These are phyloP conservation scores for Lycodopsis pacificus DNA, from an alignment of 2,797 vertebrate species.

Conservation along the genomic window DNA sequence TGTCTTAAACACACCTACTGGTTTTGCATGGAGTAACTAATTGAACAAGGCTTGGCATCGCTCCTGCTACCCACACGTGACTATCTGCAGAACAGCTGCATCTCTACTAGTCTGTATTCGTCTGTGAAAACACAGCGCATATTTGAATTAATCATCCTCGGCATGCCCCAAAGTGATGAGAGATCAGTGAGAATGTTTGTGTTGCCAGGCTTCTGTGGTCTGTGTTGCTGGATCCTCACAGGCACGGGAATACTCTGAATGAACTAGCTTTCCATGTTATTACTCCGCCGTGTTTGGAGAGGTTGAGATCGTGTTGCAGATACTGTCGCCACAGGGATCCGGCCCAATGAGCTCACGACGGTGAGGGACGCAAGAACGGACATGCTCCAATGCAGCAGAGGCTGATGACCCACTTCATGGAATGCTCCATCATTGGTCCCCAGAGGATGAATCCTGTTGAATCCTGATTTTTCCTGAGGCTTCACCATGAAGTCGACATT, in stretches of 20 bases:
- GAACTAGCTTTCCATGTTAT: background rate
- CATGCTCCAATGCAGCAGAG: constrained; percentile 30
- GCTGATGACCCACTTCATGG: background rate
- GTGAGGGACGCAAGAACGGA: constrained; percentile 8
- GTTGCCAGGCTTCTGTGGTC: constrained; percentile 37
- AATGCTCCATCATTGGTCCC: background rate
- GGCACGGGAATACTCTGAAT: background rate
- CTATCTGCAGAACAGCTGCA: constrained; percentile 25
- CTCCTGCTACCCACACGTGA: constrained; percentile 16
- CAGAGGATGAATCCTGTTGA: background rate
- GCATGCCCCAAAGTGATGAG: constrained; percentile 47
- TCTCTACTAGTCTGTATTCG: constrained; percentile 61
- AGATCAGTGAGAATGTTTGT: constrained; percentile 34
- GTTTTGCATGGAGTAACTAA: constrained; percentile 10
- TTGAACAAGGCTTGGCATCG: constrained; percentile 13
- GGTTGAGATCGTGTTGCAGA: constrained; percentile 17
- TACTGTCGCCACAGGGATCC: constrained; percentile 33
- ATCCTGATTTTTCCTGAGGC: background rate
- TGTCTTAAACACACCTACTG: background rate
- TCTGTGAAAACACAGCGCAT: constrained; percentile 51
- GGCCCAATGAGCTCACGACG: constrained; percentile 10
- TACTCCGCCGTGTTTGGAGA: constrained; percentile 2
- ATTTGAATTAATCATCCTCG: constrained; percentile 35
- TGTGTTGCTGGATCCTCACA: constrained; percentile 27
- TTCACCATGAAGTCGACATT: too few species aligned